A percentile compares a stretch with the other conserved stretches of the same genome.
These are phyloP conservation scores for Callyntrura sp. DNA, from an alignment of 2,888 invertebrate species.

Conservation along the genomic window DNA sequence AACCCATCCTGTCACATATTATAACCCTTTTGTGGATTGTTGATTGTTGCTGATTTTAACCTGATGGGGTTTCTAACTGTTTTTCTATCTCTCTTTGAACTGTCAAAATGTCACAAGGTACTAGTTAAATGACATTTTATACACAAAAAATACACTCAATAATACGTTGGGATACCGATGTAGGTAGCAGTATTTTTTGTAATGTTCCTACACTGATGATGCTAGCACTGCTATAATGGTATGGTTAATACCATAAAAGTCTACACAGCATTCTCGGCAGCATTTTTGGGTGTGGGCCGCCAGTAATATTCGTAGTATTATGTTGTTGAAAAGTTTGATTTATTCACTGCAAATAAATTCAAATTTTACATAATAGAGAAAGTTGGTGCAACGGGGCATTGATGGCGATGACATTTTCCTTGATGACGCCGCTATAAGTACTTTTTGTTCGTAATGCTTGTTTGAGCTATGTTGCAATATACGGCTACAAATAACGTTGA, in stretches of 20 bases:
- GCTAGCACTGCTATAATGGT: background rate
- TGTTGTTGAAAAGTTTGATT: too few relatives aligned
- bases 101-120: constrained; percentile 49
- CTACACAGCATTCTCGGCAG: background rate
- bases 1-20: background rate
- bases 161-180: background rate
- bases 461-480: too few relatives aligned
- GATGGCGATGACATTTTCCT: background rate
- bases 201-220: too few relatives aligned
- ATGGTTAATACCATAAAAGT: background rate
- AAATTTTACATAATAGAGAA: background rate
- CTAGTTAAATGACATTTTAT: background rate
- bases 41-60: background rate
- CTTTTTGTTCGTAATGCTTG: too few relatives aligned
- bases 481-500: too few relatives aligned
- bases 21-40: constrained; percentile 8
- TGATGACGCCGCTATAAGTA: background rate
- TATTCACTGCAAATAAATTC: background rate
- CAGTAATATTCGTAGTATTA: background rate
- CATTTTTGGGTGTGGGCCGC: background rate
- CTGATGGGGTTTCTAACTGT: constrained; percentile 12
- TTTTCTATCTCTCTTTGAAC: background rate
- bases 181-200: too few relatives aligned
- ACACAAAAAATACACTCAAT: background rate
- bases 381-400: background rate